A percentile compares a stretch with the other conserved stretches of the same genome.
Evolutionary conservation across 2,888 invertebrate species (phyloP).

Genomic region (Drosophila macrospina): DNA sequence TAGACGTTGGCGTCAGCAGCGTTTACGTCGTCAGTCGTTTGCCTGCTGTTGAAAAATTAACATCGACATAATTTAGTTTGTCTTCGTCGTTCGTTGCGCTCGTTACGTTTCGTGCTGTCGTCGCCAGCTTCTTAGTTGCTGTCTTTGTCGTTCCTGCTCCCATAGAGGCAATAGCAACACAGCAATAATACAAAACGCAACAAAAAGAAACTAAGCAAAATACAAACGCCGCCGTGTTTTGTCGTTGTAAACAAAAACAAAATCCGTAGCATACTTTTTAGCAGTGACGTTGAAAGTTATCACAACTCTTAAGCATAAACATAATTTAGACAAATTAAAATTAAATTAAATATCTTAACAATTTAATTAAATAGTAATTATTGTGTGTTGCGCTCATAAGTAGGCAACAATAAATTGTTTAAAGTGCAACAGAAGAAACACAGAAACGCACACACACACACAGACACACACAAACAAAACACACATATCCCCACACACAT

Average conservation of each 20-base stretch:
- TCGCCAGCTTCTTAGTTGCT: conserved; percentile 22
- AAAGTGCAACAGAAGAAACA: conserved; percentile 4
- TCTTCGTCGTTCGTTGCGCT: conserved; percentile 81
- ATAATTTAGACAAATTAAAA: conserved; percentile 27
- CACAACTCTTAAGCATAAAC: background rate
- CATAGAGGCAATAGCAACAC: conserved; percentile 28
- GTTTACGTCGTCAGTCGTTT: conserved; percentile 63
- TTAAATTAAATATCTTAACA: conserved; percentile 6
- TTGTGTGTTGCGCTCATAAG: conserved; percentile 5
- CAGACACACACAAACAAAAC: conserved; percentile 2
- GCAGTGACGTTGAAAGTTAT: conserved; percentile 22
- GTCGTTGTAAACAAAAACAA: conserved; percentile 46
- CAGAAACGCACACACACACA: background rate
- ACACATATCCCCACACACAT: conserved; percentile 48
- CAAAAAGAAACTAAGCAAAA: conserved; percentile 31
- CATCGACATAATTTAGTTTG: conserved; percentile 82
- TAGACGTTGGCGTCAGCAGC: conserved; percentile 14
- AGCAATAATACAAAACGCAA: conserved; percentile 22
- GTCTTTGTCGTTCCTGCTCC: conserved; percentile 33
- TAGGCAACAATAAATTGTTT: conserved; percentile 12
- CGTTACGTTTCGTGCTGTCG: conserved; percentile 70
- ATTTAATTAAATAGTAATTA: conserved; percentile 13
- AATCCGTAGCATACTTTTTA: conserved; percentile 39
- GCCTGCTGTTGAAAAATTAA: conserved; percentile 77
- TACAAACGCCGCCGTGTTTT: conserved; percentile 29